These are phyloP conservation scores for Barypeithes pellucidus DNA, from an alignment of 2,888 invertebrate species.

Conservation along the genomic window DNA sequence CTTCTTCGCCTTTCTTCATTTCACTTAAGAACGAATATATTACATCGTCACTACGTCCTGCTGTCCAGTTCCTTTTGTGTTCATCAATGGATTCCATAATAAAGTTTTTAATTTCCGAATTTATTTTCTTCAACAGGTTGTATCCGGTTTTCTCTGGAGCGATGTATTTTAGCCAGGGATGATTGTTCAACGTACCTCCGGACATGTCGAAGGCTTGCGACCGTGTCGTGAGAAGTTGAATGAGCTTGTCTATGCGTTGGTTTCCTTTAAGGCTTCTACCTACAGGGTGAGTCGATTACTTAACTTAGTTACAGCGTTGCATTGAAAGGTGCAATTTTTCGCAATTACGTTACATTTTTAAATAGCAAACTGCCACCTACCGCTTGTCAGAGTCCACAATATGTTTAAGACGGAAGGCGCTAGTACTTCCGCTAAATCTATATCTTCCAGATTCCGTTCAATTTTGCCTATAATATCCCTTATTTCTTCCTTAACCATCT, in stretches of 20 bases:
- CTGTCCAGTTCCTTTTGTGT: constrained; percentile 69
- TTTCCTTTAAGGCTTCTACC: constrained; percentile 69
- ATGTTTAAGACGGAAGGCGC: constrained; percentile 78
- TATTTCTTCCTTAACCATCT: constrained; percentile 72
- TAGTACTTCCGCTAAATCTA: constrained; percentile 67
- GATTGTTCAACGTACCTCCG: constrained; percentile 72
- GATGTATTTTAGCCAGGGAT: constrained; percentile 78
- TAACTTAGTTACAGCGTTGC: not conserved
- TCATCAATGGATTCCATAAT: constrained; percentile 75
- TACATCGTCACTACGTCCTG: constrained; percentile 73
- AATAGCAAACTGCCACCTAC: constrained; percentile 53
- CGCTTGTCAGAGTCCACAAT: constrained; percentile 77
- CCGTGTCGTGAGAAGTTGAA: constrained; percentile 72
- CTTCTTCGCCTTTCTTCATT: constrained; percentile 71
- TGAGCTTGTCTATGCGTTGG: constrained; percentile 68
- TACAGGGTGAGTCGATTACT: constrained; percentile 12
- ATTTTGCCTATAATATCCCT: constrained; percentile 67
- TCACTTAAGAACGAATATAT: constrained; percentile 78
- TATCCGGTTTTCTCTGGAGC: constrained; percentile 77
- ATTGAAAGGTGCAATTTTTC: too few relatives aligned
- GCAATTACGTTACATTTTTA: not conserved
- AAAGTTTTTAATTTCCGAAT: constrained; percentile 73
- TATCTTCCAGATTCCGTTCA: constrained; percentile 56
- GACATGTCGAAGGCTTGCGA: constrained; percentile 72
- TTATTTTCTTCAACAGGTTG: constrained; percentile 73